phyloP scores from a whole-genome alignment of 2,797 vertebrate genomes.

The Microctenopoma stevenorrisi region DNA sequence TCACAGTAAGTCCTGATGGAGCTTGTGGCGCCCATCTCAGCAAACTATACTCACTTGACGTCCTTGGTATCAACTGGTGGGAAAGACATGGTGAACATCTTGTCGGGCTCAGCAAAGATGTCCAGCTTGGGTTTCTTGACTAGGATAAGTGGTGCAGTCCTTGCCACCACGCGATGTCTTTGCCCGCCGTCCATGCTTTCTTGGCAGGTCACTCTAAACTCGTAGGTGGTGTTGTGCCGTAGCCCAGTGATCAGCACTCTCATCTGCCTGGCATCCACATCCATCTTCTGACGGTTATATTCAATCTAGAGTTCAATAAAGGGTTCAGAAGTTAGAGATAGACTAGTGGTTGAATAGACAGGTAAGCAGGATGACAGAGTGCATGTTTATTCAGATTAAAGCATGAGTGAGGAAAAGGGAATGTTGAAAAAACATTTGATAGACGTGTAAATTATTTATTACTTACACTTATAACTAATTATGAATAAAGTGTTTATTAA shows the following conservation, averaged over 20 bases:
- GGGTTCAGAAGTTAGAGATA: neutral
- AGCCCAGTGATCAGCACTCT: constrained; percentile 91
- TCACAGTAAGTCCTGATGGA: constrained; percentile 14
- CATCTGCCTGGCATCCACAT: constrained; percentile 91
- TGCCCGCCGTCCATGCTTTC: constrained; percentile 89
- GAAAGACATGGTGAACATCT: constrained; percentile 88
- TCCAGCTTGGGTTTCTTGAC: constrained; percentile 90
- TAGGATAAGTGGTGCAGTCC: constrained; percentile 90
- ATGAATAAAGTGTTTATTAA: no score
- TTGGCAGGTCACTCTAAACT: constrained; percentile 90
- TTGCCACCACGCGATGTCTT: constrained; percentile 90
- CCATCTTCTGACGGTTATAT: constrained; percentile 91
- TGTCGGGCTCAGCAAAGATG: constrained; percentile 87
- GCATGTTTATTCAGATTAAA: neutral
- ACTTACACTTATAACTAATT: neutral
- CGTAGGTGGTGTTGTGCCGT: constrained; percentile 91
- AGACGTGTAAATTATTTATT: neutral
- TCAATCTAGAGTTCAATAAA: constrained; percentile 86
- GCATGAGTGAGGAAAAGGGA: neutral
- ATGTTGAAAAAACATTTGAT: neutral
- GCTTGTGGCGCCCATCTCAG: neutral
- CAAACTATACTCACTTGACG: constrained; percentile 85
- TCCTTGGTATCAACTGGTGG: constrained; percentile 87
- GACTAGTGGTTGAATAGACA: neutral
- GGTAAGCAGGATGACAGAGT: neutral